phyloP scores from a whole-genome alignment of 2,113 vertebrate genomes.

The Bufo gargarizans region DNA sequence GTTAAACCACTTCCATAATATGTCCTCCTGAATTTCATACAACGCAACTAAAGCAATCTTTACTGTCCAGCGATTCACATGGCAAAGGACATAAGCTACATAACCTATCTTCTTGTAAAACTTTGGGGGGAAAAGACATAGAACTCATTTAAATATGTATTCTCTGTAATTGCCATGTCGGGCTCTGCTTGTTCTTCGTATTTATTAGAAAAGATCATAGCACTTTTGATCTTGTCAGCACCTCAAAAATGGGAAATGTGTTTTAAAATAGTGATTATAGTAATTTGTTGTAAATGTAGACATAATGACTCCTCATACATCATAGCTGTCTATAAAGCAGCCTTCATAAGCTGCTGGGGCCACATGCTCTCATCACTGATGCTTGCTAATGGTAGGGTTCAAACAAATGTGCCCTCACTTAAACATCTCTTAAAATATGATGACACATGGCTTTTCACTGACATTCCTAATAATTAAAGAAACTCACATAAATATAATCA shows the following conservation, averaged over 20 bases:
- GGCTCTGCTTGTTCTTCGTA: conserved; percentile 29
- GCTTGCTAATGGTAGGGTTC: conserved; percentile 53
- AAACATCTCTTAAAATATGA: conserved; percentile 35
- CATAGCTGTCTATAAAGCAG: conserved; percentile 42
- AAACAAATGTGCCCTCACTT: conserved; percentile 42
- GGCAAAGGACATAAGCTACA: not conserved
- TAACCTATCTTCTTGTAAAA: conserved; percentile 33
- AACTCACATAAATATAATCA: conserved; percentile 5
- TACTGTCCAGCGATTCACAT: not conserved
- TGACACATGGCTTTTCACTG: not conserved
- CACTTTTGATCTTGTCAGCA: conserved; percentile 54
- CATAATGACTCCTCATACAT: conserved; percentile 52
- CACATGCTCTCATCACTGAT: conserved; percentile 44
- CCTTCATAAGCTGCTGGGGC: conserved; percentile 50
- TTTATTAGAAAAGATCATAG: conserved; percentile 55
- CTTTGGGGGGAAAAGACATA: not conserved
- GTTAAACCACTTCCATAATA: conserved; percentile 15
- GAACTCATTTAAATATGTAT: conserved; percentile 34
- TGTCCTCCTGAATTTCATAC: not conserved
- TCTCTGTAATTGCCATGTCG: conserved; percentile 39
- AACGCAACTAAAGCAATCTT: not conserved
- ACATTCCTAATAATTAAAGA: conserved; percentile 18
- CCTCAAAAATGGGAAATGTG: conserved; percentile 46
- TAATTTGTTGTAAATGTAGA: conserved; percentile 54
- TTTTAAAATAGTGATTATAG: conserved; percentile 59